A percentile compares a stretch with the other conserved stretches of the same genome.
Conservation (phyloP, 2,113 vertebrate species). For the Grallaria varia region DNA sequence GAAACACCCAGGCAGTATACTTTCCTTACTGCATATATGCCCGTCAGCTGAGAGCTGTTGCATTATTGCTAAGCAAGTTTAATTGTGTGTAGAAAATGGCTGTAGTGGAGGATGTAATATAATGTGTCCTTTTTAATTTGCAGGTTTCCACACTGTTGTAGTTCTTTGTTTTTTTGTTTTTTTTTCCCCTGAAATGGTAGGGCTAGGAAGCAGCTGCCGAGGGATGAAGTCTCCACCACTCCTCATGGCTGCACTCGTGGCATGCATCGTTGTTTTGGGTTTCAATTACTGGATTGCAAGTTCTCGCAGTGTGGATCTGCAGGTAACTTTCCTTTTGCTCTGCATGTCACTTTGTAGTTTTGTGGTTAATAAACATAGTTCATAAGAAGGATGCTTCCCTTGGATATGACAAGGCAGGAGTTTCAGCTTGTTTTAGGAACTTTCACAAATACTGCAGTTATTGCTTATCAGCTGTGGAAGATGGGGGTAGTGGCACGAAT, state of each 20-base stretch:
- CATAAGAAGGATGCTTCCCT: background rate
- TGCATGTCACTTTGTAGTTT: background rate
- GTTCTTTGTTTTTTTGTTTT: background rate
- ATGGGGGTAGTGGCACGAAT: background rate
- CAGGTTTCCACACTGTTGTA: conserved; percentile 27
- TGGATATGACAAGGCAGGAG: background rate
- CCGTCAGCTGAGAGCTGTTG: background rate
- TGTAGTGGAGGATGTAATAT: background rate
- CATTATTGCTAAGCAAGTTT: background rate
- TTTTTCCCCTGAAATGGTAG: conserved; percentile 81
- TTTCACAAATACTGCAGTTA: background rate
- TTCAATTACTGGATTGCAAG: conserved; percentile 96
- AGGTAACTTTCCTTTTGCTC: conserved; percentile 71
- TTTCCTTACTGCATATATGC: background rate
- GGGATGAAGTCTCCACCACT: conserved; percentile 89
- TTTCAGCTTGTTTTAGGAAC: background rate
- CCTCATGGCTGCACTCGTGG: conserved; percentile 83
- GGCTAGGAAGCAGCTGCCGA: conserved; percentile 85
- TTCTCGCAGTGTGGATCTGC: conserved; percentile 86
- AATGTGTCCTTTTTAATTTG: background rate
- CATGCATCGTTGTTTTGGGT: conserved; percentile 85
- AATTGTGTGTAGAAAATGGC: background rate
- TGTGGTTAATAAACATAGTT: background rate
- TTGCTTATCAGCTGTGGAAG: background rate
- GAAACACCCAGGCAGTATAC: background rate